A percentile compares a stretch with the other conserved stretches of the same genome.
Conservation (phyloP, 2,888 invertebrate genomes). For the Lepidocyrtoides sp. region DNA sequence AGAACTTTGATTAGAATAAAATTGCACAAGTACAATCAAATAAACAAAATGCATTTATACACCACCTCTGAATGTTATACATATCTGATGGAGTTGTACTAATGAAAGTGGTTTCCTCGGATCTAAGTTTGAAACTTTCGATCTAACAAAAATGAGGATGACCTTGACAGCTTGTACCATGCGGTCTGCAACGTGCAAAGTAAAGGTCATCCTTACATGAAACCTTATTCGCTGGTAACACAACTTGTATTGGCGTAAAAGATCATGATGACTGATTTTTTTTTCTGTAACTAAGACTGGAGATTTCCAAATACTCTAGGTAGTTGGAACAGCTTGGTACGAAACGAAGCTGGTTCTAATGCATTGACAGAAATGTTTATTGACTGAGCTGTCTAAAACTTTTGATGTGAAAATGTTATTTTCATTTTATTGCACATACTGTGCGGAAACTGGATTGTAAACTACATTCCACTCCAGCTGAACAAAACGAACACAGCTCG, state of each 20-base stretch:
- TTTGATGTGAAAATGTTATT: not conserved
- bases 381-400: not conserved
- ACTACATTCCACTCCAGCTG: too few relatives aligned
- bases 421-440: too few relatives aligned
- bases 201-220: conserved; percentile 5
- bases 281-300: too few relatives aligned
- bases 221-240: too few relatives aligned
- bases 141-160: conserved; percentile 43
- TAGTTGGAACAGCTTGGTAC: conserved; percentile 64
- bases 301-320: not conserved
- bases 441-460: too few relatives aligned
- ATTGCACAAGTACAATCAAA: not conserved
- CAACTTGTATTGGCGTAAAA: not conserved
- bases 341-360: conserved; percentile 20
- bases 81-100: too few relatives aligned
- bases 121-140: conserved; percentile 32
- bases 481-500: too few relatives aligned
- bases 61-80: too few relatives aligned
- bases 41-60: too few relatives aligned
- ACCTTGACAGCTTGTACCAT: conserved; percentile 28
- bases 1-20: not conserved
- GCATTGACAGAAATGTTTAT: not conserved
- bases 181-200: not conserved
- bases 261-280: not conserved
- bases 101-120: conserved; percentile 12